A percentile compares a stretch with the other conserved stretches of the same genome.
phyloP scores from a whole-genome alignment of 92 coral and sea anemone species.

The Porites cylindrica region DNA sequence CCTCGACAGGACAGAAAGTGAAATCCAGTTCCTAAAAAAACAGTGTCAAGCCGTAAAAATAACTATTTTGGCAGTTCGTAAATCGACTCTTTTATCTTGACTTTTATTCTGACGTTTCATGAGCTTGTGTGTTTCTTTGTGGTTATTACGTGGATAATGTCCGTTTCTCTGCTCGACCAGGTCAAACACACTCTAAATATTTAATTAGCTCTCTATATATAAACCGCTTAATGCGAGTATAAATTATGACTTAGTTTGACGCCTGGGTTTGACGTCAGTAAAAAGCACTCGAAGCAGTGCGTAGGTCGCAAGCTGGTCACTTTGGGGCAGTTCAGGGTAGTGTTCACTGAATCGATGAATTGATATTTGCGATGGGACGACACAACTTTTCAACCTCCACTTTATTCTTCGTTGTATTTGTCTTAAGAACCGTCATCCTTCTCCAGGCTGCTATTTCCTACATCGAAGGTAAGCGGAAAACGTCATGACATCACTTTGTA shows the following conservation, averaged over 20 bases:
- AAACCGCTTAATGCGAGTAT: too few relatives aligned
- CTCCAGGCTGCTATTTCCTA: not conserved
- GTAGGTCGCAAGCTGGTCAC: not conserved
- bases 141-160: not conserved
- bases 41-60: not conserved
- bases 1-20: not conserved
- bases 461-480: slow-evolving; percentile 24
- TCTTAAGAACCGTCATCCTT: not conserved
- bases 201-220: not conserved
- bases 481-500: too few relatives aligned
- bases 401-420: not conserved
- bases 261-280: slow-evolving; percentile 28
- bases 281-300: not conserved
- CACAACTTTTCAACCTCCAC: not conserved
- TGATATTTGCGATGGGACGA: not conserved
- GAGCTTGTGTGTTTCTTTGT: not conserved
- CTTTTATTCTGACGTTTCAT: too few relatives aligned
- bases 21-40: too few relatives aligned
- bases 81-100: too few relatives aligned
- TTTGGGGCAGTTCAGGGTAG: not conserved
- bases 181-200: not conserved
- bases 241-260: not conserved
- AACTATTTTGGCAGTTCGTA: not conserved
- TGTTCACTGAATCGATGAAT: too few relatives aligned
- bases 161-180: not conserved